Base-by-base conservation (phyloP, 35 echinoderm and acorn worm species). In the Hemicentrotus pulcherrimus region DNA sequence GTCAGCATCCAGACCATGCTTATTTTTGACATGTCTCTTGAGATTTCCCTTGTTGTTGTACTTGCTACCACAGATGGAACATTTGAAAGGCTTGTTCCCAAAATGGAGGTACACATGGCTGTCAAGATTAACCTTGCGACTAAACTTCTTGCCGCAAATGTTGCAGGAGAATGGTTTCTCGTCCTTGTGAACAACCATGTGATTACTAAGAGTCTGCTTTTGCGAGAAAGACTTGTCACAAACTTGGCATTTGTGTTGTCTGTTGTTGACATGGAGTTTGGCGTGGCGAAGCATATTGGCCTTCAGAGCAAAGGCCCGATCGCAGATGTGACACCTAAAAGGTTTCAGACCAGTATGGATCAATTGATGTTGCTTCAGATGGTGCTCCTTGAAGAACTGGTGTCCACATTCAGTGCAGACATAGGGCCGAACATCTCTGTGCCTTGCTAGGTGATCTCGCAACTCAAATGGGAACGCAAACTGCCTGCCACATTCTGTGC, bases 11-110 rank as follows among this genome's bases (percentile, higher is more conserved):
- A 95, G 13, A 89, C 94, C 94, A 88, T 95, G 94, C 32, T 95
- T 95, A 31, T 87, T 88, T 32, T 95, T 95, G 19, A 95, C 86
- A 55, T 95, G 94, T 28, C 94, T 86, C 28, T 47, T 87, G 9
- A 95, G 86, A 87, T 95, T 95, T 9, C 94, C 94, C 60, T 95
- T 95, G 28, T 87, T 86, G 78, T 86, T 95, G 46, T 87, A 95
- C 86, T 88, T 88, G 85, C 94, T 95, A 8, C 71, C 71, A 95
- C 94, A 95, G 3, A 87, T 48, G 9, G 31, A 30, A 59, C 94
- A 95, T 47, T 93, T 93, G 31, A 93, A 93, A 47, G 91, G 91
- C 30, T 93, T 93, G 91, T 93, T 93, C 16, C 91, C 91, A 47
- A 93, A 93, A 47, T 93, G 91, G 45, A 93, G 91, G 48, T 50